phyloP scores from a whole-genome alignment of 2,797 vertebrate genomes.

The Calcarius lapponicus region DNA sequence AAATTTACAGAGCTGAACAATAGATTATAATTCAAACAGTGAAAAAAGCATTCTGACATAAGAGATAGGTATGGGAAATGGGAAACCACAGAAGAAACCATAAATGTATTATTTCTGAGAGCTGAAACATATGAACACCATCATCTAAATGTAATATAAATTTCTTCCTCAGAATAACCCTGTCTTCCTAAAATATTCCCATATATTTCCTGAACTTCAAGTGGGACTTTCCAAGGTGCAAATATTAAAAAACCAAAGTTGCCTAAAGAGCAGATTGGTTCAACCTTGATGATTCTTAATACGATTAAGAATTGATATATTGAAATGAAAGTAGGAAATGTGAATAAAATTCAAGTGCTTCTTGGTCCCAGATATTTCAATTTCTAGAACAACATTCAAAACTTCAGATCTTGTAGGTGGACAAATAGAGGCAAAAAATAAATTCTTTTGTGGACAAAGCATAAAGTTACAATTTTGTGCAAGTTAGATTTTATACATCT shows the following conservation, averaged over 20 bases:
- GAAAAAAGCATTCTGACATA: background rate
- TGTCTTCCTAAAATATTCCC: background rate
- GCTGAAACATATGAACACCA: background rate
- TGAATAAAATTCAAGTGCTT: background rate
- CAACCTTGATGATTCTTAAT: background rate
- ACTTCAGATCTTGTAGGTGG: background rate
- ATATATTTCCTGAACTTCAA: background rate
- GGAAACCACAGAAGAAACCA: background rate
- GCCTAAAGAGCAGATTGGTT: background rate
- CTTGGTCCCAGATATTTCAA: background rate
- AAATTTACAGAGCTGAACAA: background rate
- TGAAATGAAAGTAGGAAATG: background rate
- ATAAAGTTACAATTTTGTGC: background rate
- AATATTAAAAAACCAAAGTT: background rate
- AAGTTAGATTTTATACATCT: background rate
- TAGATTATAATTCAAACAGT: background rate
- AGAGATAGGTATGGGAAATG: background rate
- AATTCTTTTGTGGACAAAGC: background rate
- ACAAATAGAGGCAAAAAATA: background rate
- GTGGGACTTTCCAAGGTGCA: background rate
- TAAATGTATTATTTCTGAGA: background rate
- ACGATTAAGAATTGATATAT: background rate
- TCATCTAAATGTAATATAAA: background rate
- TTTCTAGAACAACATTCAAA: background rate
- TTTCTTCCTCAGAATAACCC: background rate